A percentile compares a stretch with the other conserved stretches of the same genome.
These are phyloP conservation scores for Dione vanillae DNA, from an alignment of 2,888 invertebrate species.

Conservation along the genomic window DNA sequence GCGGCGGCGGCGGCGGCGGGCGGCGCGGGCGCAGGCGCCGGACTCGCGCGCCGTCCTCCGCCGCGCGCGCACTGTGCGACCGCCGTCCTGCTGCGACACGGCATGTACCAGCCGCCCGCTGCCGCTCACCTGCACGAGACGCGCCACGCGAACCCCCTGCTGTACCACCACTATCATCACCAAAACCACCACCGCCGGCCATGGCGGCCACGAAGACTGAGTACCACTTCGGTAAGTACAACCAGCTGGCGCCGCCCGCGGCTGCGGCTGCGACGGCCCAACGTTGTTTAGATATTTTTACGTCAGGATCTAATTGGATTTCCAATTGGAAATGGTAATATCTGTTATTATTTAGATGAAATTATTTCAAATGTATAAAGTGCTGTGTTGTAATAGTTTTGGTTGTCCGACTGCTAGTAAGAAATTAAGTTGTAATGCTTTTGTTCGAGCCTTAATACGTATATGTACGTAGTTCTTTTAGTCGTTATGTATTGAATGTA, in stretches of 20 bases:
- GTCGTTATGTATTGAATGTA: not conserved
- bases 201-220: constrained; percentile 66
- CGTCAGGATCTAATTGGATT: not conserved
- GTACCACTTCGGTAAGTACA: constrained; percentile 72
- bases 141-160: constrained; percentile 26
- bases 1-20: constrained; percentile 29
- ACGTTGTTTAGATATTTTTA: not conserved
- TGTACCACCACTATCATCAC: constrained; percentile 32
- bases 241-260: not conserved
- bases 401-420: not conserved
- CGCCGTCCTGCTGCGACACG: constrained; percentile 45
- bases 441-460: not conserved
- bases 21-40: constrained; percentile 42
- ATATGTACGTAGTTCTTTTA: not conserved
- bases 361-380: not conserved
- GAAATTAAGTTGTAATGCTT: not conserved
- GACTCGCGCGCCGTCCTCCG: constrained; percentile 62
- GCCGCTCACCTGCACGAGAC: constrained; percentile 50
- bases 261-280: constrained; percentile 21
- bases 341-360: not conserved
- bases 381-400: not conserved
- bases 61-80: constrained; percentile 59
- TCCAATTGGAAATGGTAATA: not conserved
- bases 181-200: constrained; percentile 44
- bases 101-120: constrained; percentile 51